Conservation (phyloP, 64 coral and sea anemone species). For the Stylophora pistillata region DNA sequence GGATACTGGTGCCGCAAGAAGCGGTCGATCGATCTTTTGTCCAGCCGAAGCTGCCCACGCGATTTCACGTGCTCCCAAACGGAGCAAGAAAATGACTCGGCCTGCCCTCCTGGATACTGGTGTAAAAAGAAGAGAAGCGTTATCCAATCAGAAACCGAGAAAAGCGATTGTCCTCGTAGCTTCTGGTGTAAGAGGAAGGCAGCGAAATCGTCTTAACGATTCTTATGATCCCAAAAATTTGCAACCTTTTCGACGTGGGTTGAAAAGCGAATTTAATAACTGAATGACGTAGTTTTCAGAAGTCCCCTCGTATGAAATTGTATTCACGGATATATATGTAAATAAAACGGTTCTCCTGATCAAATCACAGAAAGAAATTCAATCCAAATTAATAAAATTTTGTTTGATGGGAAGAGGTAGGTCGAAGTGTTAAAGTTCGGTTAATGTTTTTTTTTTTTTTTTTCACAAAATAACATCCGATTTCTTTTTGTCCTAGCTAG, state of each 20-base stretch:
- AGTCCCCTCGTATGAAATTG: background rate
- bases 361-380: background rate
- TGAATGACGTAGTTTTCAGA: background rate
- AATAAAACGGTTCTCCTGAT: constrained; percentile 11
- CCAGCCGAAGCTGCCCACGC: background rate
- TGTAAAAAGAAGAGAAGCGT: constrained; percentile 62
- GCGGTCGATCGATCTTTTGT: constrained; percentile 7
- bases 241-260: background rate
- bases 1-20: constrained; percentile 74
- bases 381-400: background rate
- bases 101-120: constrained; percentile 73
- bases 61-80: background rate
- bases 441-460: background rate
- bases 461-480: background rate
- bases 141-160: background rate
- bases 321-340: constrained; percentile 22
- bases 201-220: background rate
- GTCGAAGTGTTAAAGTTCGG: background rate
- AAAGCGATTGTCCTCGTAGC: constrained; percentile 36
- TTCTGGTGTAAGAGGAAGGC: constrained; percentile 62
- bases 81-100: background rate
- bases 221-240: background rate
- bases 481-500: background rate
- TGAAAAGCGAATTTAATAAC: constrained; percentile 12
- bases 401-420: background rate